A percentile compares a stretch with the other conserved stretches of the same genome.
Conservation (phyloP, 1,140 invertebrate species). For the Potamilus streckersoni region DNA sequence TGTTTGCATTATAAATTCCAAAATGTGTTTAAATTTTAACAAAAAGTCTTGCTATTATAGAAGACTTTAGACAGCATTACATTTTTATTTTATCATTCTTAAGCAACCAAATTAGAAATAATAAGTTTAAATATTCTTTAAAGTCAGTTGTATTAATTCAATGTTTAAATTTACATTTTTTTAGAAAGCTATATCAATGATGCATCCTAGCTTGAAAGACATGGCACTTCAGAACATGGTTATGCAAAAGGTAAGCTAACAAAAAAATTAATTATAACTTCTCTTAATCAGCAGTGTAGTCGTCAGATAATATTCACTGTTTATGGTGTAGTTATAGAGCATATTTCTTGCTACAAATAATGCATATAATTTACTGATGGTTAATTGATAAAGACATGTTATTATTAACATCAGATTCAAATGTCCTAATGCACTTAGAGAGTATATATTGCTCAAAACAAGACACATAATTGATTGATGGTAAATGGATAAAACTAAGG, state of each 20-base stretch:
- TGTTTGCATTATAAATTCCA: too few relatives aligned
- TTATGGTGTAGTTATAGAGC: neutral
- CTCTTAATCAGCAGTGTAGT: too few relatives aligned
- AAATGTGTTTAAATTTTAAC: too few relatives aligned
- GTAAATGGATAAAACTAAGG: too few relatives aligned
- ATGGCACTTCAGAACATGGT: slow-evolving; percentile 66
- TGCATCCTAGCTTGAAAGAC: slow-evolving; percentile 65
- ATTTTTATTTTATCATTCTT: too few relatives aligned
- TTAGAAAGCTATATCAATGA: slow-evolving; percentile 54
- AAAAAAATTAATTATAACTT: neutral
- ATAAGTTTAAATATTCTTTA: neutral
- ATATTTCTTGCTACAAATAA: neutral
- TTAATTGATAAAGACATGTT: too few relatives aligned
- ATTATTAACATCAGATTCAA: too few relatives aligned
- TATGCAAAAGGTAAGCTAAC: slow-evolving; percentile 57
- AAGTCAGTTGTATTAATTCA: neutral
- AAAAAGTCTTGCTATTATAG: too few relatives aligned
- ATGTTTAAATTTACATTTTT: slow-evolving; percentile 7
- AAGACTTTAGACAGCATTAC: too few relatives aligned
- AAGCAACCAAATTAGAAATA: neutral
- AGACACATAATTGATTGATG: too few relatives aligned
- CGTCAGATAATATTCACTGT: neutral
- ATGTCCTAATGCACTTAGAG: too few relatives aligned
- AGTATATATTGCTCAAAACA: too few relatives aligned
- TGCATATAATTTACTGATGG: neutral